Evolutionary conservation across 2,888 invertebrate genomes (phyloP).

Genomic region (Leuctra nigra): DNA sequence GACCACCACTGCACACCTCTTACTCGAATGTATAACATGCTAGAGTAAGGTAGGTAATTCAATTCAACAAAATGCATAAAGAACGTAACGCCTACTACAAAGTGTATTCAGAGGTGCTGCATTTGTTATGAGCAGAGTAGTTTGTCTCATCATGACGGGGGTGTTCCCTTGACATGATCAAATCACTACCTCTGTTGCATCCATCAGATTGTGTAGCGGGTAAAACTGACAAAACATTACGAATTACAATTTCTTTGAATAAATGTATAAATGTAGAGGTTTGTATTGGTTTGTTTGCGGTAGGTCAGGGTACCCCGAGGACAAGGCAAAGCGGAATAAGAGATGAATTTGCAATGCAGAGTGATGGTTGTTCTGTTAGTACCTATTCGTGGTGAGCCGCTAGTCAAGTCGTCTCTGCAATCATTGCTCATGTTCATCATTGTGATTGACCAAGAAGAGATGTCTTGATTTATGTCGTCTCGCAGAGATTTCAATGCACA

Average conservation of each 20-base stretch:
- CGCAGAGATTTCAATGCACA: too few species aligned
- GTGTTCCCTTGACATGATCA: background rate
- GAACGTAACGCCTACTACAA: background rate
- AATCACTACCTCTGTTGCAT: too few species aligned
- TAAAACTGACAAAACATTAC: background rate
- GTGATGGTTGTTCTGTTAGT: too few species aligned
- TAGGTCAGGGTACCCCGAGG: conserved; percentile 1
- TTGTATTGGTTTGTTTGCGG: background rate
- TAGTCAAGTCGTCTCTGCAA: too few species aligned
- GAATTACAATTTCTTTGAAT: conserved; percentile 3
- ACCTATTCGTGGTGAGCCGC: too few species aligned
- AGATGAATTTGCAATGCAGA: too few species aligned
- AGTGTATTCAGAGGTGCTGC: too few species aligned
- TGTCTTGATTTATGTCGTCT: too few species aligned
- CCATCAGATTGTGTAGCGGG: background rate
- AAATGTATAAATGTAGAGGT: background rate
- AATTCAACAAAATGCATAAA: background rate
- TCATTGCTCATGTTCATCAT: too few species aligned
- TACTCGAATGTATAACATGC: conserved; percentile 9
- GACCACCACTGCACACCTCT: conserved; percentile 2
- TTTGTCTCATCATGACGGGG: background rate
- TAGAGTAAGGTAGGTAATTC: background rate
- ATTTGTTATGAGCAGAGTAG: too few species aligned
- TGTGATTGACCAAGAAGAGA: too few species aligned
- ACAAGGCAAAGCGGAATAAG: background rate